Conservation (phyloP, 2,797 vertebrate genomes). For the Calcarius lapponicus region DNA sequence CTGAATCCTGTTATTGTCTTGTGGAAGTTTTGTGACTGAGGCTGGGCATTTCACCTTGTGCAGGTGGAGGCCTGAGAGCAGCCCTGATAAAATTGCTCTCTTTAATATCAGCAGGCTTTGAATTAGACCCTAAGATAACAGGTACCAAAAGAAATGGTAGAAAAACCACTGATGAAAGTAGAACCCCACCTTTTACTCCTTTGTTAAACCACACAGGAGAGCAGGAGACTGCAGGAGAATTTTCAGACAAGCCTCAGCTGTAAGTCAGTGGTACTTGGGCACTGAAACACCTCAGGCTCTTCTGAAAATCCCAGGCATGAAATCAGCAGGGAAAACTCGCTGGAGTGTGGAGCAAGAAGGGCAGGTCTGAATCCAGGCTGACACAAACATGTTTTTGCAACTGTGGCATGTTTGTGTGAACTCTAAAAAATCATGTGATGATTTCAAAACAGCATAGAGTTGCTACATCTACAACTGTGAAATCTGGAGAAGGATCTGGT, state of each 20-base stretch:
- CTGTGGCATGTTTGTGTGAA: slow-evolving; percentile 26
- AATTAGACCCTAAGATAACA: background rate
- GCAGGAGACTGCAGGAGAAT: background rate
- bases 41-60: background rate
- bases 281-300: background rate
- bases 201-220: background rate
- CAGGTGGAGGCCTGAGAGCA: slow-evolving; percentile 1
- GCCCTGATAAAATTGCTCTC: background rate
- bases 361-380: slow-evolving; percentile 23
- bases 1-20: background rate
- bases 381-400: slow-evolving; percentile 65
- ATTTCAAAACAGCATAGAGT: slow-evolving; percentile 40
- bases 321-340: background rate
- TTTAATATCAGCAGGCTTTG: background rate
- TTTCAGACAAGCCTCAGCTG: slow-evolving; percentile 1
- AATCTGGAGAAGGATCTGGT: slow-evolving; percentile 29
- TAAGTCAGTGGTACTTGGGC: background rate
- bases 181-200: background rate
- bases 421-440: slow-evolving; percentile 43
- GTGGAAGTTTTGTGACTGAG: background rate
- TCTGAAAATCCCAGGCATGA: background rate
- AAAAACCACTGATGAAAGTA: background rate
- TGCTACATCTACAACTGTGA: slow-evolving; percentile 44
- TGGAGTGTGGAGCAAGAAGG: background rate
- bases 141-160: background rate